These are phyloP conservation scores for Gallinago nigripennis DNA, from an alignment of 2,797 vertebrate genomes.

Conservation along the genomic window DNA sequence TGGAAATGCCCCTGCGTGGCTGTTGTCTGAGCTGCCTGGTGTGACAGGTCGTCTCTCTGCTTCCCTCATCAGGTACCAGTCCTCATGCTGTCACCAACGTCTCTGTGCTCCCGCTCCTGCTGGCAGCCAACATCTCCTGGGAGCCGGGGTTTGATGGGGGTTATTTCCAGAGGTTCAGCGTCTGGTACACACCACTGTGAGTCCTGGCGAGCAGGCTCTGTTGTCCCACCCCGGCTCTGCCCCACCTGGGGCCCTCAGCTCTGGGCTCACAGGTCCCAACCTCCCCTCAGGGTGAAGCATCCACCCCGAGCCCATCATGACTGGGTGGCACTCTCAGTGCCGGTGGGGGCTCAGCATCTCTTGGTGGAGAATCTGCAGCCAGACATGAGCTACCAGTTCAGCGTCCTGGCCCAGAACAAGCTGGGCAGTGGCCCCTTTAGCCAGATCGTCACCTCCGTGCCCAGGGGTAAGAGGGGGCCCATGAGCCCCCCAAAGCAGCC, in stretches of 20 bases:
- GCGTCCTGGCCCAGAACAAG: slow-evolving; percentile 94
- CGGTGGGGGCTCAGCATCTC: slow-evolving; percentile 82
- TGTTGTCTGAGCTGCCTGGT: neutral
- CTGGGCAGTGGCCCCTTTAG: slow-evolving; percentile 96
- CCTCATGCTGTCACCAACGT: slow-evolving; percentile 87
- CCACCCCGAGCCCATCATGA: slow-evolving; percentile 87
- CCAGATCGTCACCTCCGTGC: slow-evolving; percentile 86
- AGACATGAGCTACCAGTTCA: slow-evolving; percentile 90
- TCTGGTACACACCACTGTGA: slow-evolving; percentile 87
- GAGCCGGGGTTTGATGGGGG: slow-evolving; percentile 94
- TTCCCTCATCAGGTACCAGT: slow-evolving; percentile 85
- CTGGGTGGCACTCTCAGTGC: slow-evolving; percentile 90
- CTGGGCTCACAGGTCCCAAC: neutral
- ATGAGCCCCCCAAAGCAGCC: neutral
- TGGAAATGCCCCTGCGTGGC: neutral
- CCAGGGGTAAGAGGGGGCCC: slow-evolving; percentile 70
- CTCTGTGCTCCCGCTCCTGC: slow-evolving; percentile 80
- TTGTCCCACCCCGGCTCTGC: fast-evolving
- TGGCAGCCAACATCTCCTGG: slow-evolving; percentile 91
- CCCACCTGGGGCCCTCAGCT: neutral
- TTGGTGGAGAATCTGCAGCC: slow-evolving; percentile 87
- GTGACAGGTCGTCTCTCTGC: neutral
- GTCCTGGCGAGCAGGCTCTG: neutral
- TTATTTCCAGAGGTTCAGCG: slow-evolving; percentile 92
- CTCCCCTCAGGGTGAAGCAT: slow-evolving; percentile 82